Evolutionary conservation across 2,888 invertebrate species (phyloP), one percentile per base, ranked within the genome.

Genomic region (Cyclophora punctaria): DNA sequence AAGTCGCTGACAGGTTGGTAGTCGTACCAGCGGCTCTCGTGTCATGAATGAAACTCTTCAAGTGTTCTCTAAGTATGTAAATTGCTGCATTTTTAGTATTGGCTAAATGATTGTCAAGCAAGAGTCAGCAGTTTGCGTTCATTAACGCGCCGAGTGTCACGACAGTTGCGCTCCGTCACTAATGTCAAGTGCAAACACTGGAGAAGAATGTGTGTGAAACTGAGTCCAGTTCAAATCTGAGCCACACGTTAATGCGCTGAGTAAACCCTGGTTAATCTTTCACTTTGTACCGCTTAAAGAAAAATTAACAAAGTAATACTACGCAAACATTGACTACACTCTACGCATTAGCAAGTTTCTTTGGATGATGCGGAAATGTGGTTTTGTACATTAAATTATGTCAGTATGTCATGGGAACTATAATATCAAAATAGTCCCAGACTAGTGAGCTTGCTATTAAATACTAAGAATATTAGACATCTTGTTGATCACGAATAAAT

Each of bases 231-330:
- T 76, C 80, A 75, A 64, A 83, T 79, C 76, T 68, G 69, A 75
- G 69, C 64, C 65, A 71, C 69, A 69, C 64, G 82, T 75, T 84
- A 87, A 86, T 75, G 57, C 62, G 59, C 59, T 69, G 66, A 60
- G 78, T 71, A 83, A 80, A 84, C 81, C 63, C 63, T 64, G 74
- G 73, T 81, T 85, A 84, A 84, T 86, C 78, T 79, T 82, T 82
- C 81, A 82, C 81, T 86, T 84, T 85, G 78, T 80, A 66, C 73
- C 73, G 75, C 78, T 81, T 80, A 80, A 63, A 80, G 67, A 73
- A 62, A 76, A 81, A 83, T 85, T 83, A 83, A 81, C 83, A 69
- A 75, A 76, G 73, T 78, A 76, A 77, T 75, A 70, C 67, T 73
- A 68, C 59, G 63, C 68, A 81, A 80, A 84, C 67, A 80, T 59